A percentile compares a stretch with the other conserved stretches of the same genome.
Evolutionary conservation across 2,888 invertebrate species (phyloP).

Genomic region (Lasioglossum vierecki): DNA sequence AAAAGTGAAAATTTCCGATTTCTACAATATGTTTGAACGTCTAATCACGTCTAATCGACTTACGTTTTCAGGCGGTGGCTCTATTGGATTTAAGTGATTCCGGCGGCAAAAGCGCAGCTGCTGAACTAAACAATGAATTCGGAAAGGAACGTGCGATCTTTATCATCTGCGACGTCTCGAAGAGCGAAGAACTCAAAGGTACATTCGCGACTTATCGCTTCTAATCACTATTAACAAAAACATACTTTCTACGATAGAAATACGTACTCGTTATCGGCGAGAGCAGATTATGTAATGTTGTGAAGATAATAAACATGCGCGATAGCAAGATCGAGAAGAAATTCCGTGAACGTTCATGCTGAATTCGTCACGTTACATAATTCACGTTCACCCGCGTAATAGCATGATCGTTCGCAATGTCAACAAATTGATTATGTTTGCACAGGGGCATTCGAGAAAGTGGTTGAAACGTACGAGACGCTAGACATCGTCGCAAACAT

Average conservation of each 20-base stretch:
- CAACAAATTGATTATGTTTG: neutral
- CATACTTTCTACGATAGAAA: neutral
- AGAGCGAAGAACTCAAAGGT: slow-evolving; percentile 84
- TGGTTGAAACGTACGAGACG: slow-evolving; percentile 82
- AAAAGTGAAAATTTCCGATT: neutral
- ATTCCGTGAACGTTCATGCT: no score
- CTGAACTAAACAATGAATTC: slow-evolving; percentile 83
- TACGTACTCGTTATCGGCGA: neutral
- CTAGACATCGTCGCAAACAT: slow-evolving; percentile 85
- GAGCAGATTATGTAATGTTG: neutral
- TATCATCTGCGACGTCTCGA: slow-evolving; percentile 85
- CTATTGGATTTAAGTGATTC: slow-evolving; percentile 82
- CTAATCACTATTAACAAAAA: no score
- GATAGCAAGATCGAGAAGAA: no score
- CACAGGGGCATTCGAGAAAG: slow-evolving; percentile 78
- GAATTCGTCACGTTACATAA: no score
- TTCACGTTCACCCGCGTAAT: no score
- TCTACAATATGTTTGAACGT: neutral
- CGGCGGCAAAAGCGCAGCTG: slow-evolving; percentile 83
- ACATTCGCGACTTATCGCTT: neutral
- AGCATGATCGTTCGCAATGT: no score
- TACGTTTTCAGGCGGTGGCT: slow-evolving; percentile 74
- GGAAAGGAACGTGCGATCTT: slow-evolving; percentile 84
- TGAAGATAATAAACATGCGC: no score
- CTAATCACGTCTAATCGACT: neutral